Base-by-base conservation (phyloP, 2,113 vertebrate genomes). In the Phylloscopus whistleri region DNA sequence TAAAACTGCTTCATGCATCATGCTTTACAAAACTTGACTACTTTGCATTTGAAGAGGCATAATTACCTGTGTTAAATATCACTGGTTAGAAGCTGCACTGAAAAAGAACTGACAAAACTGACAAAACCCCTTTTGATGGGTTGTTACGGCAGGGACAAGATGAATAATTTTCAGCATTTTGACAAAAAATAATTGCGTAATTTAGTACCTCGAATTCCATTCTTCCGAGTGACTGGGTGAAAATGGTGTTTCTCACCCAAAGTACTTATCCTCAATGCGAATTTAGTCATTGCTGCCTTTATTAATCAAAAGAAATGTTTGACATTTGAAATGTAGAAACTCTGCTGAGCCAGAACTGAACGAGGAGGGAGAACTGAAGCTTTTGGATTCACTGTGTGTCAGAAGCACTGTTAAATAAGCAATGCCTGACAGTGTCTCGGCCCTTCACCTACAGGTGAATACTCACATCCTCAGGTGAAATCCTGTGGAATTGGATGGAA, bases 261-360 rank as follows among this genome's bases (percentile, higher is more conserved):
- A 0, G 4, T 62, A 22, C 37, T n/a, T 24, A 22, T 41, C 53
- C 9, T 43, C 0, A 0, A 7, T 11, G 72, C 19, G 44, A 86
- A 76, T 84, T 73, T 75, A 68, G 14, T 49, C 41, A 58, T 20
- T 76, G 27, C 16, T 88, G 52, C 28, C 53, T 74, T 89, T 70
- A 49, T 59, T 78, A 49, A 68, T 31, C 3, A 7, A 70, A 84
- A 80, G 1, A 88, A 58, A 66, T 9, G 0, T 48, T 83, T 49
- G 73, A 68, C 8, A 51, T 22, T 87, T 86, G 52, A 60, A n/a
- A 28, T 2, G 8, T 23, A 59, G 60, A 75, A 74, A 67, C 20
- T 53, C 39, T 90, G 17, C 35, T 80, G 46, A 80, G 92, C n/a
- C 39, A 70, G 72, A 55, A 37, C 24, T 3, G 5, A 62, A 33